A percentile compares a stretch with the other conserved stretches of the same genome.
Evolutionary conservation across 2,888 invertebrate species (phyloP).

Genomic region (Eugnorisma glareosa): DNA sequence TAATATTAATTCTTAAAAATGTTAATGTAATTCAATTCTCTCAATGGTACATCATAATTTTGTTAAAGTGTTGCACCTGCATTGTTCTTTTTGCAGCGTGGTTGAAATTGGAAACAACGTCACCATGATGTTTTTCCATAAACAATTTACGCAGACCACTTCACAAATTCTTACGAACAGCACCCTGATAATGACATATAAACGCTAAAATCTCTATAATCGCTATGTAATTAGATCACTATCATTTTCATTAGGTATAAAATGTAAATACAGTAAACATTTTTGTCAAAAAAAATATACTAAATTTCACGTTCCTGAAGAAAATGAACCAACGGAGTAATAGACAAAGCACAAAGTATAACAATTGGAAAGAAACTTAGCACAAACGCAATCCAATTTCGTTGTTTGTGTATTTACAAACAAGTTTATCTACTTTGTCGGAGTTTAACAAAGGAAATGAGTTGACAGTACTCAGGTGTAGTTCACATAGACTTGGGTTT

Average conservation of each 20-base stretch:
- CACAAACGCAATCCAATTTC: constrained; percentile 62
- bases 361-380: constrained; percentile 57
- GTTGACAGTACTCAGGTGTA: constrained; percentile 53
- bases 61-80: neutral
- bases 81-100: neutral
- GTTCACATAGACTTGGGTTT: constrained; percentile 27
- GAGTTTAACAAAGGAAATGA: constrained; percentile 63
- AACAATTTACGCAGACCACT: neutral
- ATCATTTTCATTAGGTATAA: neutral
- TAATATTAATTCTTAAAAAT: too few relatives aligned
- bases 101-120: neutral
- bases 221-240: neutral
- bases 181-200: too few relatives aligned
- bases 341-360: constrained; percentile 38
- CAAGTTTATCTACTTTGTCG: constrained; percentile 56
- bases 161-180: too few relatives aligned
- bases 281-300: neutral
- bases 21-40: neutral
- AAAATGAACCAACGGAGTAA: constrained; percentile 4
- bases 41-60: neutral
- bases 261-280: neutral
- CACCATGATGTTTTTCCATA: neutral
- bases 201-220: neutral
- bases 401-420: constrained; percentile 63
- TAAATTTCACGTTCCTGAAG: neutral